These are phyloP conservation scores for Drosophila mayaguana DNA, from an alignment of 2,888 invertebrate genomes.

Conservation along the genomic window DNA sequence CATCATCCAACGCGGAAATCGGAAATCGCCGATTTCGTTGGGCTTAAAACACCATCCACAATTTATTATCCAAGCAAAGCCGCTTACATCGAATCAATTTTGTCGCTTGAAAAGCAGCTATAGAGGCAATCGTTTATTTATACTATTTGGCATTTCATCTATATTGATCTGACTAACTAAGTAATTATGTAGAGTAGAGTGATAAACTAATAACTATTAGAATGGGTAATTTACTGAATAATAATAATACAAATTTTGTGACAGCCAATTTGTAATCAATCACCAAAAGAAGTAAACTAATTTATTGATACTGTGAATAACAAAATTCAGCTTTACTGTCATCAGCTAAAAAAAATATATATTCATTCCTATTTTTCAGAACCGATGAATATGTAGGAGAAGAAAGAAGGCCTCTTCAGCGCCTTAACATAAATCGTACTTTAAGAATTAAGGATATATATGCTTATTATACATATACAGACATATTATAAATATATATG, in stretches of 20 bases:
- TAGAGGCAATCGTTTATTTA: constrained; percentile 8
- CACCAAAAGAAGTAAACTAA: background rate
- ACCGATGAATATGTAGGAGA: too few relatives aligned
- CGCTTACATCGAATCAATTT: constrained; percentile 63
- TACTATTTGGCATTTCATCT: constrained; percentile 3
- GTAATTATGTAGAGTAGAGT: background rate
- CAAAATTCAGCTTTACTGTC: background rate
- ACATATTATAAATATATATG: too few relatives aligned
- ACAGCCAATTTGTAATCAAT: constrained; percentile 1
- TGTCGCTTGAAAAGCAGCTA: constrained; percentile 22
- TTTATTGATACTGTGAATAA: background rate
- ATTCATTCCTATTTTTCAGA: too few relatives aligned
- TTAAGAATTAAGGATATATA: too few relatives aligned
- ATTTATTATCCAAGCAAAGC: constrained; percentile 43
- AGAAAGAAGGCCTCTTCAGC: too few relatives aligned
- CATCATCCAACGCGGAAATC: constrained; percentile 14
- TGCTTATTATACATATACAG: too few relatives aligned
- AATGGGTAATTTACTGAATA: background rate
- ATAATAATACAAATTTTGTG: background rate
- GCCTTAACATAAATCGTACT: too few relatives aligned
- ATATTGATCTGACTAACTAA: background rate
- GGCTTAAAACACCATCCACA: constrained; percentile 27
- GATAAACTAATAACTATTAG: background rate
- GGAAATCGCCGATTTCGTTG: constrained; percentile 2
- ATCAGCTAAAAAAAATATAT: too few relatives aligned